Base-by-base conservation (phyloP, 2,888 invertebrate genomes). In the Temnothorax rugatulus region DNA sequence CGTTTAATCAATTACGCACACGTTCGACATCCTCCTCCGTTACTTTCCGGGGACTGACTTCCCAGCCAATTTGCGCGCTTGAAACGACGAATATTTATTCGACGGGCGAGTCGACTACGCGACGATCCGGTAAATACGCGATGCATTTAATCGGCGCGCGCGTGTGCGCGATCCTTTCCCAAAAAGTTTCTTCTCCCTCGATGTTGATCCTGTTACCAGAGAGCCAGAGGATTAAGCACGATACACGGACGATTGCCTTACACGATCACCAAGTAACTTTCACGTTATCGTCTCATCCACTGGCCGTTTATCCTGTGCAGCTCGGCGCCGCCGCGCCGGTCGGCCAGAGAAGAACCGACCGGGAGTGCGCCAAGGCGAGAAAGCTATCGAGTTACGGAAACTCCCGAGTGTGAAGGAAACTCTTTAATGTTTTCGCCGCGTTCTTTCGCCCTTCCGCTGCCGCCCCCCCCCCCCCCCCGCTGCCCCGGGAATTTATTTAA, bases 211-310 rank as follows among this genome's bases (percentile, higher is more conserved):
- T 82, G 76, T 76, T 82, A 52, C 63, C 52, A 15, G 81, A 76
- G 77, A 82, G 82, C 63, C 63, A 47, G 76, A 63, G 82, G 82
- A 82, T 82, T 82, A 82, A 82, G 77, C 77, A 77, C 75, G 82
- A 82, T 82, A 82, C 82, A 82, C 82, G 71, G 61, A 76, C 69
- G 82, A 71, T 71, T 63, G 79, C 79, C 83, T 77, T 66, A 83
- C 81, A 83, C 84, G 84, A 84, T 84, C 84, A 73, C 82, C 82
- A 82, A 84, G 82, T 82, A 84, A 84, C 84, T 84, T 84, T 82
- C 82, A 54, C 82, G 84, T 84, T 84, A 84, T 84, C 84, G 66
- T 82, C 81, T 69, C 71, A 81, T 76, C 84, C 82, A 69, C 71
- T 71, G 82, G 68, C 71, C 82, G 82, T 84, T 82, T 82, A 76